Conservation (phyloP, 1,140 invertebrate species). For the Drosophila carrolli region DNA sequence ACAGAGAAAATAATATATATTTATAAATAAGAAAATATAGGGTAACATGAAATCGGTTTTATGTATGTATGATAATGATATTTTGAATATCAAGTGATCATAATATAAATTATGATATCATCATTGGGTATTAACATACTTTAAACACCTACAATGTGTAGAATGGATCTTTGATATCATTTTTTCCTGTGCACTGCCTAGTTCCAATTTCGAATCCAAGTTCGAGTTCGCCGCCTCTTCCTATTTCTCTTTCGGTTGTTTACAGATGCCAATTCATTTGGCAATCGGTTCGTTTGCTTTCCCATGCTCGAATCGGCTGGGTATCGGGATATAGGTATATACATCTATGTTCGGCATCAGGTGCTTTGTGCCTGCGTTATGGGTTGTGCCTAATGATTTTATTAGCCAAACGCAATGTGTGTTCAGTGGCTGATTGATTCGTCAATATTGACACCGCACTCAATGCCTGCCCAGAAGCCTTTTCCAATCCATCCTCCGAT, state of each 20-base stretch:
- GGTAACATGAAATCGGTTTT: too few species aligned
- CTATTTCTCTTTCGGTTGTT: conserved; percentile 28
- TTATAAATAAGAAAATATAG: too few species aligned
- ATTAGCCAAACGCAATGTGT: conserved; percentile 77
- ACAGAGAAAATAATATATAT: conserved; percentile 4
- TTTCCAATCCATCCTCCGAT: conserved; percentile 22
- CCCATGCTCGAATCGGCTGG: conserved; percentile 30
- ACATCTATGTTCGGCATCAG: conserved; percentile 11
- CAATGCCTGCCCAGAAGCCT: conserved; percentile 60
- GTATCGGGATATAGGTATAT: conserved; percentile 15
- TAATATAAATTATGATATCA: too few species aligned
- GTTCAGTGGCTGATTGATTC: conserved; percentile 66
- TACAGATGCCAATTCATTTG: conserved; percentile 64
- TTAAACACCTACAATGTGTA: too few species aligned
- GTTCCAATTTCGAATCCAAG: conserved; percentile 20
- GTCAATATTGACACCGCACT: conserved; percentile 75
- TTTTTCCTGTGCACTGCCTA: conserved; percentile 19
- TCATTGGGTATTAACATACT: too few species aligned
- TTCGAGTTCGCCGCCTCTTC: conserved; percentile 26
- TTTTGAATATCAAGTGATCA: too few species aligned
- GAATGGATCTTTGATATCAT: too few species aligned
- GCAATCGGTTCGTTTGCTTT: conserved; percentile 59
- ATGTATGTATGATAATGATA: too few species aligned
- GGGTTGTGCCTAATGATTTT: conserved; percentile 77
- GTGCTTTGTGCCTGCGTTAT: conserved; percentile 53